These are phyloP conservation scores for Hestina assimilis DNA, from an alignment of 1,140 invertebrate genomes.

Conservation along the genomic window DNA sequence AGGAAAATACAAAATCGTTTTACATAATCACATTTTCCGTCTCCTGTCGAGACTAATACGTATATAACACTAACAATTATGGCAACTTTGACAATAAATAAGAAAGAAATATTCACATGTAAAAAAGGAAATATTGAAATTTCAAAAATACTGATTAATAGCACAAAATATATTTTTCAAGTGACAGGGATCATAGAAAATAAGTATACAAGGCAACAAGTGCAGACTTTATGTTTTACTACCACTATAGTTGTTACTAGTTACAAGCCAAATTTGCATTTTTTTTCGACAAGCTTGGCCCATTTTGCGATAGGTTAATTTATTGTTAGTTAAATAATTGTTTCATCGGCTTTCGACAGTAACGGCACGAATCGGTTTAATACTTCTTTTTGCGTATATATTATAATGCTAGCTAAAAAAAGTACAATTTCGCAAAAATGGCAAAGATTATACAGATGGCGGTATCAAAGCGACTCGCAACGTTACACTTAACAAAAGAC, in stretches of 20 bases:
- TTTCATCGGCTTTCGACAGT: constrained; percentile 45
- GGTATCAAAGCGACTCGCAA: constrained; percentile 45
- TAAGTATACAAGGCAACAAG: constrained; percentile 76
- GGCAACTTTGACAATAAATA: constrained; percentile 78
- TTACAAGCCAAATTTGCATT: constrained; percentile 71
- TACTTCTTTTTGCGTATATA: constrained; percentile 4
- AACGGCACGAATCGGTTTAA: constrained; percentile 13
- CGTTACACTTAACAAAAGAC: constrained; percentile 19
- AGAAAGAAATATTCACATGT: constrained; percentile 63
- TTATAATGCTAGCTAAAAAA: constrained; percentile 26
- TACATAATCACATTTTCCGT: constrained; percentile 67
- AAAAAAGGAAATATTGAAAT: constrained; percentile 42
- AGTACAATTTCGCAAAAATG: constrained; percentile 21
- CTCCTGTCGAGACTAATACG: constrained; percentile 68
- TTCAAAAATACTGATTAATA: constrained; percentile 56
- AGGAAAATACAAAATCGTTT: constrained; percentile 62
- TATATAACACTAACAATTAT: constrained; percentile 76
- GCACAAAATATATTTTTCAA: constrained; percentile 55
- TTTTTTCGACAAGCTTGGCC: constrained; percentile 65
- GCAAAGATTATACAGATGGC: constrained; percentile 19
- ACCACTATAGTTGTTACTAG: constrained; percentile 66
- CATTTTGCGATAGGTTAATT: constrained; percentile 70
- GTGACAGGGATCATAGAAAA: constrained; percentile 59
- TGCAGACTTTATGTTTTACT: constrained; percentile 77
- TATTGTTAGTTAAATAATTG: constrained; percentile 65